Percentiles rank a stretch among this genome's conserved stretches.
These are phyloP conservation scores for Agriotes lineatus DNA, from an alignment of 2,888 invertebrate genomes.

Conservation along the genomic window DNA sequence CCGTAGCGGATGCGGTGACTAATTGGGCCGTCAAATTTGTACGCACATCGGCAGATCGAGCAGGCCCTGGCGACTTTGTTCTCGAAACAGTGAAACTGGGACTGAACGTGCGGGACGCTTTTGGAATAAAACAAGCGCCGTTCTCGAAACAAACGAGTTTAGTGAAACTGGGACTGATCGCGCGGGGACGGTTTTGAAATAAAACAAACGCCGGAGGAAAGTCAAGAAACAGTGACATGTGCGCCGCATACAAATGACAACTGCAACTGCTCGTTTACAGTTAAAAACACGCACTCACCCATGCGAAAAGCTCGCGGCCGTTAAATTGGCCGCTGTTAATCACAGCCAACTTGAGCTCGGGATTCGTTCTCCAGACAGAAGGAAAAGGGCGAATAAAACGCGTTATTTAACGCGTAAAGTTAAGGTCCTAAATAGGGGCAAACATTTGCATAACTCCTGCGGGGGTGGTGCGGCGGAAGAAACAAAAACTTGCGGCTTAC, in stretches of 20 bases:
- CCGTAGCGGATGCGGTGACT: constrained; percentile 14
- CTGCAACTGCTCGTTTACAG: constrained; percentile 27
- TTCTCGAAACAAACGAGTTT: background rate
- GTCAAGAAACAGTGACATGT: constrained; percentile 6
- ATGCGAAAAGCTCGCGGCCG: constrained; percentile 9
- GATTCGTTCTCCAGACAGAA: background rate
- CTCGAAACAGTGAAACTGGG: no score
- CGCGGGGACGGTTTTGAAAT: no score
- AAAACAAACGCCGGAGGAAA: constrained; percentile 10
- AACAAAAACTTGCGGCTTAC: constrained; percentile 2
- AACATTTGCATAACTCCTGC: background rate
- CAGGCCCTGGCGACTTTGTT: no score
- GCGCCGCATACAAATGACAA: constrained; percentile 33
- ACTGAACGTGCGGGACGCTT: no score
- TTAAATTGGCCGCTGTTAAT: constrained; percentile 7
- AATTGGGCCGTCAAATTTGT: constrained; percentile 18
- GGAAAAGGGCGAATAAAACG: background rate
- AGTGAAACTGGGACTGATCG: no score
- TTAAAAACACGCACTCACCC: constrained; percentile 30
- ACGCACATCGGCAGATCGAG: no score
- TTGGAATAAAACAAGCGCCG: no score
- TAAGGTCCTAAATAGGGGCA: constrained; percentile 6
- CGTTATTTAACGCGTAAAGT: background rate
- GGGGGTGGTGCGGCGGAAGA: background rate
- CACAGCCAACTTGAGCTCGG: background rate